Evolutionary conservation across 2,888 invertebrate species (phyloP), one percentile per base, ranked within the genome.

Genomic region (Drosophila yooni): DNA sequence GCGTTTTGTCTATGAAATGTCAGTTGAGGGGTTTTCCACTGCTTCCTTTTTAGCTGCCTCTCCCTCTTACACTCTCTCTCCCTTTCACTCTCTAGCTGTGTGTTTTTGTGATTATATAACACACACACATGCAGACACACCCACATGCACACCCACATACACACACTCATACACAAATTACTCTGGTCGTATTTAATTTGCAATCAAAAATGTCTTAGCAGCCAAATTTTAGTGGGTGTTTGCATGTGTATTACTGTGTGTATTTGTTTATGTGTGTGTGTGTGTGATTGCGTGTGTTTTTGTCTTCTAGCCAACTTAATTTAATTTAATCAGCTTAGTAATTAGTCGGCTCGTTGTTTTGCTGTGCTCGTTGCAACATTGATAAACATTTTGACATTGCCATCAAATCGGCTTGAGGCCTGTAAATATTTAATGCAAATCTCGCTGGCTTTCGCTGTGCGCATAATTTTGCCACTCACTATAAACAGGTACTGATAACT

Each of bases 311-410:
- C 38, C 62, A 63, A 75, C 68, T 63, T 69, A 65, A 71, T 78
- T 79, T 54, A 66, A 79, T 79, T 75, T 75, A 79, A 79, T 75
- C 70, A 79, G 71, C 72, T 72, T 59, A 52, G 74, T 72, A 71
- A 79, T 79, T 79, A 79, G 79, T 63, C 57, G 56, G 60, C 31
- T n/a, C 15, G 51, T 29, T 36, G 38, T 25, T 57, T 38, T 46
- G 46, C 40, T 52, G 46, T 52, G 46, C 33, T 58, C 29, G 34
- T 27, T 56, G 46, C 69, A 38, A 38, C 48, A 21, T 40, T 54
- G 65, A 66, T 53, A 33, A 66, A 60, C 50, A 70, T 64, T 68
- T 64, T 31, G 40, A 34, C 48, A 51, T 53, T 54, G 25, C 13
- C 25, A 21, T n/a, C 46, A 18, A n/a, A 18, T 25, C 46, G 31